Percentiles rank a stretch among this genome's conserved stretches.
Conservation (phyloP, 2,113 vertebrate species). For the Rhabdomys dilectus region DNA sequence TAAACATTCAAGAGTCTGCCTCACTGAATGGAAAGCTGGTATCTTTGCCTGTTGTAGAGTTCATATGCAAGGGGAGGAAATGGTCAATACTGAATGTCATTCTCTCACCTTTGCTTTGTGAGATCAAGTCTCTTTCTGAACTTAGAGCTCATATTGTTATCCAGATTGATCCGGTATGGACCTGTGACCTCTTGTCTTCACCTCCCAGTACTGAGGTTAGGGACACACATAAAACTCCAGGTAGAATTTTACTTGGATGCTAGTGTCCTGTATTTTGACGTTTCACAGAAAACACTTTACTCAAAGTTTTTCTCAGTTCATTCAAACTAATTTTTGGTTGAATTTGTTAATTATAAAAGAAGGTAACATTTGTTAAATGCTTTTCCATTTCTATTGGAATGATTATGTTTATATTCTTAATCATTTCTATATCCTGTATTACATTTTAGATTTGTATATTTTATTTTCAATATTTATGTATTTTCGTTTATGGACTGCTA, state of each 20-base stretch:
- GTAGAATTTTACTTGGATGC: not conserved
- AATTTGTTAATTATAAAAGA: not conserved
- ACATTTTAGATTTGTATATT: not conserved
- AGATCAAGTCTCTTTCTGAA: not conserved
- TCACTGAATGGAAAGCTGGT: not conserved
- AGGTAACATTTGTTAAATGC: not conserved
- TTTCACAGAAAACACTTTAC: not conserved
- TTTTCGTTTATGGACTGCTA: not conserved
- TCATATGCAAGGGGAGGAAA: not conserved
- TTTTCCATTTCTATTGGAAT: not conserved
- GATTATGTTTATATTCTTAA: not conserved
- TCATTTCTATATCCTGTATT: not conserved
- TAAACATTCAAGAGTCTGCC: not conserved
- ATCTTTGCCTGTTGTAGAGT: not conserved
- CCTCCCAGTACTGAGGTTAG: not conserved
- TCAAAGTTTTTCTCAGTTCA: accelerated
- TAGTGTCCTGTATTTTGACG: not conserved
- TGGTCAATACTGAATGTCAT: not conserved
- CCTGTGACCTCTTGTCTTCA: not conserved
- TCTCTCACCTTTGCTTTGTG: not conserved
- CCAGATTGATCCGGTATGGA: not conserved
- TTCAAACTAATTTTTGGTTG: not conserved
- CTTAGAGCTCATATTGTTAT: not conserved
- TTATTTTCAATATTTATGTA: not conserved
- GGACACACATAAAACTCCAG: not conserved